These are phyloP conservation scores for Micropterix aruncella DNA, from an alignment of 2,888 invertebrate genomes.

Conservation along the genomic window DNA sequence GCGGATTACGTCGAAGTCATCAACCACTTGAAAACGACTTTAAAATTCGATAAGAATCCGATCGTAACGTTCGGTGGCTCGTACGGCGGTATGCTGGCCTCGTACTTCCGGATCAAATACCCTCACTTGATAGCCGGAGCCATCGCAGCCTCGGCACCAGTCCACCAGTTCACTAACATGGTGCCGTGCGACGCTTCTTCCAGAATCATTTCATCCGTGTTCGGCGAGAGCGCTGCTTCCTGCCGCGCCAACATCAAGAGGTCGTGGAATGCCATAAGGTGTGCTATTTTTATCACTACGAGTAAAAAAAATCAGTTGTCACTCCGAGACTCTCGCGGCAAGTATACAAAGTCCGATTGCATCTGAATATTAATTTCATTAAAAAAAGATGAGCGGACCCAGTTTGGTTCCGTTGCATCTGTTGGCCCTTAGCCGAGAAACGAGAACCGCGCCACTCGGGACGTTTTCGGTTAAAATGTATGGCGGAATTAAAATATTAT, in stretches of 20 bases:
- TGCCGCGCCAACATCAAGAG: constrained; percentile 61
- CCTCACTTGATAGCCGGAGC: constrained; percentile 80
- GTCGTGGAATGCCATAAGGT: constrained; percentile 71
- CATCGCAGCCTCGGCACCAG: constrained; percentile 85
- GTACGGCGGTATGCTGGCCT: constrained; percentile 95
- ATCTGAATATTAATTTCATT: too few species aligned
- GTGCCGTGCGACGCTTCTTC: constrained; percentile 65
- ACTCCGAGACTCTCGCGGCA: too few species aligned
- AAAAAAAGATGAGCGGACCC: too few species aligned
- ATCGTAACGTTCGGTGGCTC: constrained; percentile 82
- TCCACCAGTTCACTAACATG: constrained; percentile 72
- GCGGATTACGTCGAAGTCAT: constrained; percentile 85
- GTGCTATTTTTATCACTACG: too few species aligned
- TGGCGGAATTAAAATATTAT: too few species aligned
- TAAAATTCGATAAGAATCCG: constrained; percentile 37
- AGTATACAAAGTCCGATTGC: too few species aligned
- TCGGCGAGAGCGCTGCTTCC: constrained; percentile 29
- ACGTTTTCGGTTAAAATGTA: too few species aligned
- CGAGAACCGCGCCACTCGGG: too few species aligned
- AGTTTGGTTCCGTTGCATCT: too few species aligned
- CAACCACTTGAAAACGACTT: constrained; percentile 37
- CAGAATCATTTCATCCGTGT: constrained; percentile 69
- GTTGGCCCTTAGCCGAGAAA: too few species aligned
- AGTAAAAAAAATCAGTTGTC: too few species aligned
- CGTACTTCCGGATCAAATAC: constrained; percentile 94